Percentiles rank a stretch among this genome's conserved stretches.
Conservation (phyloP, 2,113 vertebrate genomes). For the Origma solitaria region DNA sequence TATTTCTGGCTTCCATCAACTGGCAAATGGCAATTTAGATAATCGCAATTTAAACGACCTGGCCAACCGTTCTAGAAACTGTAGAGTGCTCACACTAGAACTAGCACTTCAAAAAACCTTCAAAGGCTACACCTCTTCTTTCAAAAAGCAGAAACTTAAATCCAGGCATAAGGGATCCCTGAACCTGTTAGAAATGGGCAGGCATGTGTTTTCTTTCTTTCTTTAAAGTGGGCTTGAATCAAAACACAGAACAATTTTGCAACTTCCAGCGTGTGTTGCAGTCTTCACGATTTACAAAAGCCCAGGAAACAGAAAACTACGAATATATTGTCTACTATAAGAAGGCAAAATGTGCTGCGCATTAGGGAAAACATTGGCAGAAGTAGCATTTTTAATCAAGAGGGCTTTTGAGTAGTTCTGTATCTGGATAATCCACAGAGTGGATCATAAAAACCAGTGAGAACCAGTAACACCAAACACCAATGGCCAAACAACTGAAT, state of each 20-base stretch:
- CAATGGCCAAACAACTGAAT: not conserved
- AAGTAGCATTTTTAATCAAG: not conserved
- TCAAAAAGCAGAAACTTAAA: not conserved
- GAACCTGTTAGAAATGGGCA: not conserved
- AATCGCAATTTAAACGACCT: not conserved
- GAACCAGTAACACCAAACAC: not conserved
- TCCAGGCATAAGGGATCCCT: not conserved
- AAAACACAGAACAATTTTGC: not conserved
- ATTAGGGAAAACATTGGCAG: not conserved
- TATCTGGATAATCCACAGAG: not conserved
- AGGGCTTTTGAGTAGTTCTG: not conserved
- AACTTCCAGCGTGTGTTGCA: not conserved
- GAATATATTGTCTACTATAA: not conserved
- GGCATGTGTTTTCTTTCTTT: not conserved
- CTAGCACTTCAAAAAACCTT: not conserved
- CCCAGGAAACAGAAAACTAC: not conserved
- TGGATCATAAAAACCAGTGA: not conserved
- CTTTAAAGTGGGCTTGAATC: not conserved
- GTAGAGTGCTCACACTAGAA: not conserved
- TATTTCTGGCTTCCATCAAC: constrained; percentile 38
- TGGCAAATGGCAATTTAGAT: constrained; percentile 17
- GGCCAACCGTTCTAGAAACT: not conserved
- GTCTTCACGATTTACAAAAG: not conserved
- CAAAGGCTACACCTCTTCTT: not conserved
- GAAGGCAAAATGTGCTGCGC: not conserved